These are phyloP conservation scores for Euwallacea similis DNA, from an alignment of 1,140 invertebrate species.

Conservation along the genomic window DNA sequence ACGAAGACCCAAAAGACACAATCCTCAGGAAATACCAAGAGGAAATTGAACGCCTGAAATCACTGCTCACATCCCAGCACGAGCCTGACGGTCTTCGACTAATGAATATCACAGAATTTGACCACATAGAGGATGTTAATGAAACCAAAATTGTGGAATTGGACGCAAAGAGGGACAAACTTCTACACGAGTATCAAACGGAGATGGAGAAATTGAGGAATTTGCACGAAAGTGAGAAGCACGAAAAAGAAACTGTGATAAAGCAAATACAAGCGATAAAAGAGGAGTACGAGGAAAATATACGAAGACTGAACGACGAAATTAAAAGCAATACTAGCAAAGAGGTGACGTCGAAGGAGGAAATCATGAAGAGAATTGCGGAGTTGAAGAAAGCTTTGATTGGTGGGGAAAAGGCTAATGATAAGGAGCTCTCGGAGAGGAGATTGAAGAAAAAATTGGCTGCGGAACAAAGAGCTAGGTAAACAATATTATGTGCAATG, in stretches of 20 bases:
- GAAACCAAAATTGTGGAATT: slow-evolving; percentile 39
- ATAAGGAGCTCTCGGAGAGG: slow-evolving; percentile 71
- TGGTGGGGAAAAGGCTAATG: slow-evolving; percentile 76
- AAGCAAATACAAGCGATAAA: slow-evolving; percentile 55
- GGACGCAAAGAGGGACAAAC: slow-evolving; percentile 49
- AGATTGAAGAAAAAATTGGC: slow-evolving; percentile 67
- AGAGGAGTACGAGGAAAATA: slow-evolving; percentile 54
- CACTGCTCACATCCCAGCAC: slow-evolving; percentile 61
- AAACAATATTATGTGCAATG: slow-evolving; percentile 8
- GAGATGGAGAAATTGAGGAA: slow-evolving; percentile 56
- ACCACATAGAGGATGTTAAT: slow-evolving; percentile 32
- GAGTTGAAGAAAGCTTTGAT: slow-evolving; percentile 74
- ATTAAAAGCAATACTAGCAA: slow-evolving; percentile 45
- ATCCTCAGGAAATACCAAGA: slow-evolving; percentile 85
- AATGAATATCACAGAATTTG: slow-evolving; percentile 41
- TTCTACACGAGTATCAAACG: slow-evolving; percentile 54
- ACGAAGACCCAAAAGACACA: slow-evolving; percentile 93
- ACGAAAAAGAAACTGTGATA: slow-evolving; percentile 55
- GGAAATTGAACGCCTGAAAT: slow-evolving; percentile 76
- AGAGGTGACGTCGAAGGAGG: slow-evolving; percentile 48
- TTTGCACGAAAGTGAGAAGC: slow-evolving; percentile 56
- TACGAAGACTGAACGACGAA: slow-evolving; percentile 48
- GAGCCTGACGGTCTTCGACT: slow-evolving; percentile 37
- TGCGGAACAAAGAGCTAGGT: slow-evolving; percentile 67
- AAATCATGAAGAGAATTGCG: slow-evolving; percentile 56